These are phyloP conservation scores for Corythucha ciliata DNA, from an alignment of 2,888 invertebrate species.

Conservation along the genomic window DNA sequence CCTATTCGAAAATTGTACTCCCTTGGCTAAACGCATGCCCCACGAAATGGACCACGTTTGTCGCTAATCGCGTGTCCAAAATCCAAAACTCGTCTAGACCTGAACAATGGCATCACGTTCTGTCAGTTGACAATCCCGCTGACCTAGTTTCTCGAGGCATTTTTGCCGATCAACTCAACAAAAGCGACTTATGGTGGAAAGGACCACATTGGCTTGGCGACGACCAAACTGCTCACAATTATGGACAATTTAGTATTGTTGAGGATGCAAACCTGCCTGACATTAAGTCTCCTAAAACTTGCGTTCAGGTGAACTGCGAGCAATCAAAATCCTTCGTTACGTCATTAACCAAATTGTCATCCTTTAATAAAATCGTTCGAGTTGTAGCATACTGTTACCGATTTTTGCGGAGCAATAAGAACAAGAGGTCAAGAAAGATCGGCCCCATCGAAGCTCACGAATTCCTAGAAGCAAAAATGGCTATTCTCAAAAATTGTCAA, in stretches of 20 bases:
- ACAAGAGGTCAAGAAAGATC: neutral
- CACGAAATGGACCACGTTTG: neutral
- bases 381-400: neutral
- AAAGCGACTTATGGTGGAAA: neutral
- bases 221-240: neutral
- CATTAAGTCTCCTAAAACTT: neutral
- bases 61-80: slow-evolving; percentile 2
- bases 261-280: neutral
- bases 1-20: slow-evolving; percentile 5
- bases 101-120: slow-evolving; percentile 8
- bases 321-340: neutral
- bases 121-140: neutral
- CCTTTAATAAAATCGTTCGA: slow-evolving; percentile 1
- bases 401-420: neutral
- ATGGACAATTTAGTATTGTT: neutral
- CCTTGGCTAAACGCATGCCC: slow-evolving; percentile 3
- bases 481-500: neutral
- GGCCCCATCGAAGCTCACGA: neutral
- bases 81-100: neutral
- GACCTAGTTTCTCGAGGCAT: slow-evolving; percentile 6
- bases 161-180: neutral
- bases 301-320: neutral
- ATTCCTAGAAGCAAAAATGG: neutral
- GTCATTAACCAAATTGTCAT: neutral
- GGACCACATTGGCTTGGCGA: slow-evolving; percentile 2